Evolutionary conservation across 2,888 invertebrate genomes (phyloP).

Genomic region (Homarus gammarus): DNA sequence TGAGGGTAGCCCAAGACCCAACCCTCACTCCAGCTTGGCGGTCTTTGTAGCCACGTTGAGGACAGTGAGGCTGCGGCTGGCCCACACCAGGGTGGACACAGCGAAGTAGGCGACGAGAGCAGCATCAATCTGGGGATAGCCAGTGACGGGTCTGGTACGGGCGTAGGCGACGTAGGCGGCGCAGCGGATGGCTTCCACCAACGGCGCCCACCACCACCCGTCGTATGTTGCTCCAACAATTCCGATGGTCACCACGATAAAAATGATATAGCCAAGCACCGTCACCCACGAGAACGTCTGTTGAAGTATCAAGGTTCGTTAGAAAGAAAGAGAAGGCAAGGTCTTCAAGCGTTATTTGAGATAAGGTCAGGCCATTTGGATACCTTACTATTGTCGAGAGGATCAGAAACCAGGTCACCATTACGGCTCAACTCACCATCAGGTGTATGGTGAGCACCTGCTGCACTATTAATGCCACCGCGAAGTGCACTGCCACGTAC

Average conservation of each 20-base stretch:
- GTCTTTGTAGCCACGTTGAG: conserved; percentile 18
- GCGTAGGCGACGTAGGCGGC: conserved; percentile 56
- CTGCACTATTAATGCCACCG: conserved; percentile 81
- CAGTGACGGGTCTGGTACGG: conserved; percentile 15
- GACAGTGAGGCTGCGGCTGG: conserved; percentile 40
- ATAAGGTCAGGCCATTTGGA: too few species aligned
- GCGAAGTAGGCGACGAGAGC: conserved; percentile 54
- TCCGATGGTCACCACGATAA: conserved; percentile 52
- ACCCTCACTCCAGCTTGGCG: conserved; percentile 40
- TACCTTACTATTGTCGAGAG: too few species aligned
- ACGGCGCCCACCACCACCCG: conserved; percentile 70
- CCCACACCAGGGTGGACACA: conserved; percentile 59
- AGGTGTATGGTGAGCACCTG: conserved; percentile 28
- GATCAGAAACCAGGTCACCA: too few species aligned
- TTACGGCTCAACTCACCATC: too few species aligned
- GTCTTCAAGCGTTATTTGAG: too few species aligned
- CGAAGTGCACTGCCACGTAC: conserved; percentile 85
- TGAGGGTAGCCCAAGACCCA: too few species aligned
- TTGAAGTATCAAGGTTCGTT: too few species aligned
- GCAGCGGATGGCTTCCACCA: conserved; percentile 65
- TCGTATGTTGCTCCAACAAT: conserved; percentile 70
- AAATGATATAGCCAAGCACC: conserved; percentile 42
- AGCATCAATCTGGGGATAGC: conserved; percentile 13
- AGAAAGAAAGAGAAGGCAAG: too few species aligned
- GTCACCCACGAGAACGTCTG: conserved; percentile 60